Evolutionary conservation across 1,140 invertebrate species (phyloP).

Genomic region (Pogonus chalceus): DNA sequence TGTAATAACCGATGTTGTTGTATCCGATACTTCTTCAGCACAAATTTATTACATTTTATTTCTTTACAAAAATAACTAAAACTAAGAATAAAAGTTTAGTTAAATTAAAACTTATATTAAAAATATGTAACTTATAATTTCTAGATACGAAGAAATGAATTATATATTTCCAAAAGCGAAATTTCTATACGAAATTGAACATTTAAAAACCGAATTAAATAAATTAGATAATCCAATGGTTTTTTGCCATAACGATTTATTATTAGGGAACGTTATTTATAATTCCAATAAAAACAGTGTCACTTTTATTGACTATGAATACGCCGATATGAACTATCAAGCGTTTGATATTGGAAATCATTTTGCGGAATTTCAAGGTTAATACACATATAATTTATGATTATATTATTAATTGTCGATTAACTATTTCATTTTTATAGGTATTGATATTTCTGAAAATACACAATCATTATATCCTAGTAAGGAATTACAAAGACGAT

Average conservation of each 20-base stretch:
- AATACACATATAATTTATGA: constrained; percentile 24
- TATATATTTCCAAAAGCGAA: constrained; percentile 51
- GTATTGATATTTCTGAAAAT: constrained; percentile 65
- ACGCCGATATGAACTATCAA: constrained; percentile 88
- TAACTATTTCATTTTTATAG: constrained; percentile 37
- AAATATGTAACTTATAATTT: constrained; percentile 29
- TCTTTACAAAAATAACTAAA: too few relatives aligned
- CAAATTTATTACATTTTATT: too few relatives aligned
- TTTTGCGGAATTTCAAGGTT: constrained; percentile 95
- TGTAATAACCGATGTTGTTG: too few relatives aligned
- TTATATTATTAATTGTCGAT: constrained; percentile 5
- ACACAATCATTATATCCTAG: constrained; percentile 70
- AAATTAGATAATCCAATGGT: constrained; percentile 70
- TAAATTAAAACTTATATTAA: too few relatives aligned
- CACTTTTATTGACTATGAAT: constrained; percentile 97
- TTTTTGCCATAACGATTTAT: constrained; percentile 95
- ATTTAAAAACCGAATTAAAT: constrained; percentile 54
- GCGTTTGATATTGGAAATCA: constrained; percentile 97
- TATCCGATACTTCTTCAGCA: too few relatives aligned
- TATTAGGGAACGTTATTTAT: constrained; percentile 88
- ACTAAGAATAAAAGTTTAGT: too few relatives aligned
- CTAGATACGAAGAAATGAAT: constrained; percentile 59
- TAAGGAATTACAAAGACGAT: constrained; percentile 67
- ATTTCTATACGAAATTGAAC: constrained; percentile 58
- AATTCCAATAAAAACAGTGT: constrained; percentile 60